Percentiles rank a stretch among this genome's conserved stretches.
Evolutionary conservation across 2,888 invertebrate genomes (phyloP).

Genomic region (Allophyes oxyacanthae): DNA sequence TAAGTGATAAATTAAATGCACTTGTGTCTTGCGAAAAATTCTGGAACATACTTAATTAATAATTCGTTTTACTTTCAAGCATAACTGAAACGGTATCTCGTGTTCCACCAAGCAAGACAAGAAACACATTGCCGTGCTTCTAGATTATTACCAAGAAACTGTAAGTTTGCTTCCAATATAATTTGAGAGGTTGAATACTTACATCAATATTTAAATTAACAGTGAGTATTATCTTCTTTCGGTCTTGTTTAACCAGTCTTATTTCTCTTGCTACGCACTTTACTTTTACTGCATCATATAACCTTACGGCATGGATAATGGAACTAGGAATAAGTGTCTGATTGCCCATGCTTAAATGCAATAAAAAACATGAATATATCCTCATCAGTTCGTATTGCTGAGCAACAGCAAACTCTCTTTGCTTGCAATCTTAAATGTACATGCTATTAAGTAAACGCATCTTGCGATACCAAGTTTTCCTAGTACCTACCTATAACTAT

Average conservation of each 20-base stretch:
- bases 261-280: not conserved
- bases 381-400: slow-evolving; percentile 8
- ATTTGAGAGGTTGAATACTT: too few relatives aligned
- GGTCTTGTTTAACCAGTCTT: too few relatives aligned
- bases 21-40: slow-evolving; percentile 18
- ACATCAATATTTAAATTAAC: too few relatives aligned
- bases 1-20: slow-evolving; percentile 35
- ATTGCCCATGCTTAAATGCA: slow-evolving; percentile 3
- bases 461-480: slow-evolving; percentile 36
- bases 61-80: too few relatives aligned
- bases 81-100: not conserved
- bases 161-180: too few relatives aligned
- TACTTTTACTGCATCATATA: not conserved
- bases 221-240: too few relatives aligned
- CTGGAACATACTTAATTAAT: not conserved
- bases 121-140: too few relatives aligned
- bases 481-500: slow-evolving; percentile 5
- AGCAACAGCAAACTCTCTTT: slow-evolving; percentile 1
- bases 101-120: too few relatives aligned
- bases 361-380: slow-evolving; percentile 28
- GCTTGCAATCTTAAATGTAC: slow-evolving; percentile 1
- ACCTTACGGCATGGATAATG: too few relatives aligned
- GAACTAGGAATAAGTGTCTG: slow-evolving; percentile 13
- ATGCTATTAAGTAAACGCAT: slow-evolving; percentile 22
- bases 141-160: too few relatives aligned